A percentile compares a stretch with the other conserved stretches of the same genome.
Evolutionary conservation across 2,113 vertebrate genomes (phyloP).

Genomic region (Oophaga pumilio): DNA sequence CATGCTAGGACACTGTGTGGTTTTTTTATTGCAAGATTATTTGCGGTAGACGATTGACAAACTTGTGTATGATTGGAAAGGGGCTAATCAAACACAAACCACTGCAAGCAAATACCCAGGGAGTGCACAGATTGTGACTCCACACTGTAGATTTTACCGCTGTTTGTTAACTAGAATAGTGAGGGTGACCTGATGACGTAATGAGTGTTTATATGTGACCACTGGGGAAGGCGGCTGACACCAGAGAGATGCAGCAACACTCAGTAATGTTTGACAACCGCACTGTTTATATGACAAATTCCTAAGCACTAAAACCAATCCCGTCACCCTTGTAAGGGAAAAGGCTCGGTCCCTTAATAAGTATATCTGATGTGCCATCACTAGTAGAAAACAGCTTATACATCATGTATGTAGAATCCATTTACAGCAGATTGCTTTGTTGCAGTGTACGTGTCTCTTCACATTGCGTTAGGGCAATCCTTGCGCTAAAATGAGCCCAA

Average conservation of each 20-base stretch:
- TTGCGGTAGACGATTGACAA: constrained; percentile 29
- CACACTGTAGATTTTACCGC: background rate
- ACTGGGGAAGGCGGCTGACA: background rate
- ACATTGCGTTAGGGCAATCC: too few species aligned
- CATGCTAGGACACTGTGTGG: background rate
- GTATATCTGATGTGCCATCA: too few species aligned
- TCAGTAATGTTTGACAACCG: background rate
- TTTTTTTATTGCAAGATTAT: constrained; percentile 1
- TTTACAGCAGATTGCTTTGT: too few species aligned
- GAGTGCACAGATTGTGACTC: constrained; percentile 24
- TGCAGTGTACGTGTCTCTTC: too few species aligned
- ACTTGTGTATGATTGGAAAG: background rate
- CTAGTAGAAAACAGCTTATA: too few species aligned
- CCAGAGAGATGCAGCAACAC: background rate
- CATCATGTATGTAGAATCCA: too few species aligned
- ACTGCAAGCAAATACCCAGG: background rate
- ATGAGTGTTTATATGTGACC: background rate
- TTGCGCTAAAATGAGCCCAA: too few species aligned
- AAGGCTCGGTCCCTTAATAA: too few species aligned
- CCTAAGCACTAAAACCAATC: too few species aligned
- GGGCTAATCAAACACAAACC: constrained; percentile 41
- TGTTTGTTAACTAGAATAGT: constrained; percentile 8
- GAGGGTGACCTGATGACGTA: background rate
- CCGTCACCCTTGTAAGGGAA: too few species aligned
- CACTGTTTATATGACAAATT: background rate